Percentiles rank a stretch among this genome's conserved stretches.
phyloP scores from a whole-genome alignment of 2,113 vertebrate genomes.

The Ptilonorhynchus violaceus region DNA sequence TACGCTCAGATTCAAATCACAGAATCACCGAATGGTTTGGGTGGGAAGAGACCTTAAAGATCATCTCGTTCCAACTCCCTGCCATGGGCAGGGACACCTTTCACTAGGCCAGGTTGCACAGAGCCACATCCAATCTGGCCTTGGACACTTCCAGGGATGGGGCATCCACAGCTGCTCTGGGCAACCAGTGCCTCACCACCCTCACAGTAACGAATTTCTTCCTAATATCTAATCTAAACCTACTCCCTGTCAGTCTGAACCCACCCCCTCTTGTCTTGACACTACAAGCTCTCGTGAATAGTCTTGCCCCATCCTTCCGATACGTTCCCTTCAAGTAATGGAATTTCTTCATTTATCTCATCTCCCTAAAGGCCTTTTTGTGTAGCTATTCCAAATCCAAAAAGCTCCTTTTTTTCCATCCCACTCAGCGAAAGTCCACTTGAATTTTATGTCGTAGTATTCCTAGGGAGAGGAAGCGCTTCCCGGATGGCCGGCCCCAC shows the following conservation, averaged over 20 bases:
- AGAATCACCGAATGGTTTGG: background rate
- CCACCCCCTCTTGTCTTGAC: background rate
- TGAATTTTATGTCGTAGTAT: too few relatives aligned
- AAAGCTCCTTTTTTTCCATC: fast-evolving
- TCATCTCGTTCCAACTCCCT: background rate
- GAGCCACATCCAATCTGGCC: background rate
- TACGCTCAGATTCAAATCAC: background rate
- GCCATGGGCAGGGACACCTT: background rate
- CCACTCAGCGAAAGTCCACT: background rate
- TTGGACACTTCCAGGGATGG: background rate
- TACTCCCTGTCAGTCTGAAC: background rate
- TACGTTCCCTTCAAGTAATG: background rate
- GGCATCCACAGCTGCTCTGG: background rate
- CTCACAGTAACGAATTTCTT: background rate
- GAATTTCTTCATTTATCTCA: background rate
- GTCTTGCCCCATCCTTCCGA: background rate
- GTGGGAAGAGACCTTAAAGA: background rate
- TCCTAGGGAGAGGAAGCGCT: background rate
- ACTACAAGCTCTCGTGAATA: background rate
- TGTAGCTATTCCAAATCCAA: background rate
- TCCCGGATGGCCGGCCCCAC: background rate
- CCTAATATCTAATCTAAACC: background rate
- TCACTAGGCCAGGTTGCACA: background rate
- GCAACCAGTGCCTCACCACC: fast-evolving
- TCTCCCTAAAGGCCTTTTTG: background rate